These are phyloP conservation scores for Montifringilla adamsi DNA, from an alignment of 2,113 vertebrate genomes.

Conservation along the genomic window DNA sequence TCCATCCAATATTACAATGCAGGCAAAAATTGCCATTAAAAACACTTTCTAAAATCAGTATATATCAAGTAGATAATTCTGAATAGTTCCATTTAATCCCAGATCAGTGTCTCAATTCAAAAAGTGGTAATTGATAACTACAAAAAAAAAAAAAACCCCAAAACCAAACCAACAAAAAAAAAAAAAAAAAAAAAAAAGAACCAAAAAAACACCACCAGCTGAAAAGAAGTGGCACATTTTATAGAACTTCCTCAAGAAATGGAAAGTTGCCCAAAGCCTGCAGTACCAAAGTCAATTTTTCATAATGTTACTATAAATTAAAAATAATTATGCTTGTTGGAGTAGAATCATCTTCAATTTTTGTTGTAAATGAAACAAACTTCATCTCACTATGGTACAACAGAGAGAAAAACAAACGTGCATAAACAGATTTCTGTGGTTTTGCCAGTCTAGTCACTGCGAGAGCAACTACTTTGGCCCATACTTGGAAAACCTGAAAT, in stretches of 20 bases:
- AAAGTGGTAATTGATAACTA: not conserved
- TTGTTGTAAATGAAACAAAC: not conserved
- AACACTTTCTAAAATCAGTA: not conserved
- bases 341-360: not conserved
- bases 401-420: not conserved
- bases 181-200: too few species aligned
- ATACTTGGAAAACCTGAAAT: not conserved
- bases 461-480: not conserved
- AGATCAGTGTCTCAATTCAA: not conserved
- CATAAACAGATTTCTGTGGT: not conserved
- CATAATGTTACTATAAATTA: not conserved
- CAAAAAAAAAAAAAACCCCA: not conserved
- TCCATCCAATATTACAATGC: not conserved
- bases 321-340: conserved; percentile 5
- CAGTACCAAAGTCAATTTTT: not conserved
- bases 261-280: not conserved
- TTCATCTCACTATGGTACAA: not conserved
- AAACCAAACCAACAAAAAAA: not conserved
- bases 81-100: not conserved
- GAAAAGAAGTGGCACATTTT: not conserved
- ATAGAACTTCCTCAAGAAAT: not conserved
- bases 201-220: not conserved
- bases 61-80: not conserved
- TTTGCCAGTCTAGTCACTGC: not conserved
- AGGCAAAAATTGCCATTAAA: not conserved